A percentile compares a stretch with the other conserved stretches of the same genome.
phyloP scores from a whole-genome alignment of 2,113 vertebrate genomes.

The Callipepla californica region DNA sequence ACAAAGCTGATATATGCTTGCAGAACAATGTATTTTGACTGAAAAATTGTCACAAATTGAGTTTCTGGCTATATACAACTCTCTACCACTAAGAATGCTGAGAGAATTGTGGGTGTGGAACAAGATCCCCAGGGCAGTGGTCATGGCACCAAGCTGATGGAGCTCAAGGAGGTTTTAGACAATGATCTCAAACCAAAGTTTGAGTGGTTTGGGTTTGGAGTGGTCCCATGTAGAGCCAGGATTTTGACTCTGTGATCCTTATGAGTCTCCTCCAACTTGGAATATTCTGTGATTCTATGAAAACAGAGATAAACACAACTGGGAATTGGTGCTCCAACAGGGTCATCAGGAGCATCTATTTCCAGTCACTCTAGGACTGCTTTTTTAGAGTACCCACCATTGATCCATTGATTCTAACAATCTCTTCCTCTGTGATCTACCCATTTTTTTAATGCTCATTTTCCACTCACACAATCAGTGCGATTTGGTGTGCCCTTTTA shows the following conservation, averaged over 20 bases:
- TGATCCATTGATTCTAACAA: not conserved
- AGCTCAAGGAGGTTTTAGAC: not conserved
- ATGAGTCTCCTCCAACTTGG: not conserved
- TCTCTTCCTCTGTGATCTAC: not conserved
- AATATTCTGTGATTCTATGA: not conserved
- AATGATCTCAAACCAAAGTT: not conserved
- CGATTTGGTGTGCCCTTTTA: not conserved
- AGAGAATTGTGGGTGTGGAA: not conserved
- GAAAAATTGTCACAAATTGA: not conserved
- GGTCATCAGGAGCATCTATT: not conserved
- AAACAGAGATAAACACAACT: not conserved
- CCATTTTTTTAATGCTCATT: not conserved
- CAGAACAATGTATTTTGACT: not conserved
- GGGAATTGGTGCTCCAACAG: not conserved
- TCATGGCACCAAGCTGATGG: too few species aligned
- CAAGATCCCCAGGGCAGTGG: not conserved
- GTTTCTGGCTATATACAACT: not conserved
- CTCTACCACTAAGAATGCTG: not conserved
- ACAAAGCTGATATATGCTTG: not conserved
- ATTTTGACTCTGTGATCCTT: not conserved
- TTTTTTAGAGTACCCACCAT: slow-evolving; percentile 8
- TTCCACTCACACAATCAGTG: not conserved
- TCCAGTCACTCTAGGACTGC: not conserved
- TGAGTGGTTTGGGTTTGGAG: not conserved
- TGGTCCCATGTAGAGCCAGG: not conserved